phyloP scores from a whole-genome alignment of 2,888 invertebrate genomes.

The Andrena praecox region DNA sequence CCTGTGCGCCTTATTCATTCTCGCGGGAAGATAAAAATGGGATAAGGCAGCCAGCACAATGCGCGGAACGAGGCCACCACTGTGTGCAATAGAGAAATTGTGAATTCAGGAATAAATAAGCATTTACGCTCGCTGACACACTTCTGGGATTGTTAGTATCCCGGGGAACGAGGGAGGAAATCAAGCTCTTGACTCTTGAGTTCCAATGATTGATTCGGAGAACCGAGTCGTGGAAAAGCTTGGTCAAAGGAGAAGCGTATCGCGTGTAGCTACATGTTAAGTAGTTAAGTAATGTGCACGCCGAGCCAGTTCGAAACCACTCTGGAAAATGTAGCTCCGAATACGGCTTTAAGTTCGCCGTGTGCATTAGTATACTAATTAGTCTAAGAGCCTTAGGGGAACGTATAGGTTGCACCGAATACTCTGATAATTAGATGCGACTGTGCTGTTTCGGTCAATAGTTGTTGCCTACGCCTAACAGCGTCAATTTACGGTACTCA shows the following conservation, averaged over 20 bases:
- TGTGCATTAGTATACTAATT: conserved; percentile 40
- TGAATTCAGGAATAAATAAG: neutral
- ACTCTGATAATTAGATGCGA: conserved; percentile 52
- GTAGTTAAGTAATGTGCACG: too few relatives aligned
- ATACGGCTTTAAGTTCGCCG: conserved; percentile 21
- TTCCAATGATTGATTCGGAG: too few relatives aligned
- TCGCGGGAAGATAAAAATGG: conserved; percentile 8
- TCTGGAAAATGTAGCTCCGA: conserved; percentile 2
- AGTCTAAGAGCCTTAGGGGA: conserved; percentile 34
- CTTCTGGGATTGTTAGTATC: neutral
- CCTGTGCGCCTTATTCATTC: neutral
- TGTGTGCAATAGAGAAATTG: neutral
- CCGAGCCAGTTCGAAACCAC: conserved; percentile 10
- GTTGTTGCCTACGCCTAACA: conserved; percentile 39
- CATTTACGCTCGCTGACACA: neutral
- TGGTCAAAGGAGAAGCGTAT: too few relatives aligned
- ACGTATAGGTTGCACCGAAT: conserved; percentile 17
- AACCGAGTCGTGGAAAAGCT: too few relatives aligned
- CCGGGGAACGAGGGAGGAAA: neutral
- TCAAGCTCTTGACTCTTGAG: neutral
- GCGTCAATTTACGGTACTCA: conserved; percentile 35
- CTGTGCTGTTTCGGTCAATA: conserved; percentile 40
- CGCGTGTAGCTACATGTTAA: too few relatives aligned
- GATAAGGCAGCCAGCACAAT: neutral
- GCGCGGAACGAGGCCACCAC: neutral